Evolutionary conservation across 1,140 invertebrate species (phyloP).

Genomic region (Samia ricini): DNA sequence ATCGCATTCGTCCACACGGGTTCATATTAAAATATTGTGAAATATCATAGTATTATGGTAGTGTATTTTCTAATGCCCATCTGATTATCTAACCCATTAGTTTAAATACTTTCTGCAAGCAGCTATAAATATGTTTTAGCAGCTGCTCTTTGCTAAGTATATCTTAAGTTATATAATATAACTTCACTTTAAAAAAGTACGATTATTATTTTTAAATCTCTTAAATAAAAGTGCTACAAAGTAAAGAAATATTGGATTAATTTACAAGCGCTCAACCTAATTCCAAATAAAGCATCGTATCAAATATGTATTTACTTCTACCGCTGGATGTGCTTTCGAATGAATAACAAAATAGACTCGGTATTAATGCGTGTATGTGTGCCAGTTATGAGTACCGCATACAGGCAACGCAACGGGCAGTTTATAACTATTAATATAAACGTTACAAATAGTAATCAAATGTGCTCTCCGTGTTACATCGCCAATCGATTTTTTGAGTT

Average conservation of each 20-base stretch:
- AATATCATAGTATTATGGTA: no score
- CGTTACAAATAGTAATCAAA: constrained; percentile 69
- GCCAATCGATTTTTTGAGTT: constrained; percentile 45
- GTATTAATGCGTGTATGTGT: constrained; percentile 49
- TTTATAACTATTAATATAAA: constrained; percentile 63
- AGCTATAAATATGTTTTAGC: no score
- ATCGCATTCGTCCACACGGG: no score
- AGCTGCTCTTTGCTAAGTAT: no score
- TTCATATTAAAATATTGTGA: no score
- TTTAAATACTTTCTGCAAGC: no score
- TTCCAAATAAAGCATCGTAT: not conserved
- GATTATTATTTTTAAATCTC: not conserved
- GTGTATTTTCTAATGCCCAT: no score
- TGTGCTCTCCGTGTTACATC: constrained; percentile 43
- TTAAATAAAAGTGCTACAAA: not conserved
- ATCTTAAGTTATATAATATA: no score
- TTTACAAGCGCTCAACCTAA: not conserved
- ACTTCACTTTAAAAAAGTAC: no score
- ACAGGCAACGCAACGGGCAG: not conserved
- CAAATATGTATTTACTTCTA: constrained; percentile 8
- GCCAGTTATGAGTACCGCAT: constrained; percentile 48
- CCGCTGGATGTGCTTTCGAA: constrained; percentile 33
- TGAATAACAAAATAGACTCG: constrained; percentile 58
- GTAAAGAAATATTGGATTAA: not conserved
- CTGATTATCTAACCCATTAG: no score